Base-by-base conservation (phyloP, 2,888 invertebrate genomes). In the Spicauda simplicius region DNA sequence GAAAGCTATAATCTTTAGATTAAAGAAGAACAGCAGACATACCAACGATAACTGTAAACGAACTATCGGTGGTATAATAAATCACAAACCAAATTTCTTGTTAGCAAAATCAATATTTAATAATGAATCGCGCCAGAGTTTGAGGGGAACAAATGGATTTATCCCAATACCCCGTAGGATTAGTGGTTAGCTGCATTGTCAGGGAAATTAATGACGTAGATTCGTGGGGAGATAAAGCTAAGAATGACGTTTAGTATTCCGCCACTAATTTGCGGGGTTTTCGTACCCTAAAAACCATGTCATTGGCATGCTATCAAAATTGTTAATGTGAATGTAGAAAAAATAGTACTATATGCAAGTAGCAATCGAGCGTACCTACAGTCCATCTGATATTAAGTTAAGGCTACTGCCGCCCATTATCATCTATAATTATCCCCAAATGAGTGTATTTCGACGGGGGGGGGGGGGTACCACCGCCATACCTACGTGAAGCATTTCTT, bases 181-280 rank as follows among this genome's bases (percentile, higher is more conserved):
- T 87, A 86, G 76, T 74, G 77, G 77, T 71, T 72, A 69, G 70
- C 69, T 69, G 73, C 74, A 74, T 73, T 69, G 75, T 75, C 69
- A 73, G 68, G 66, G 55, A 66, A 66, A 66, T 66, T 60, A 66
- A 66, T 66, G 66, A 66, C 60, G 66, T 50, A 72, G 80, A 82
- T 81, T 70, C 76, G 79, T 81, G 81, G 83, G 83, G 85, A 84
- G 84, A 83, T 81, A 78, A 68, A 61, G 73, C 74, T 80, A 80
- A 80, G 76, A 80, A 80, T 73, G 73, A 74, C 78, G 72, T 80
- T 78, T 81, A 81, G 73, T 73, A 81, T 78, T 78, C 75, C 57
- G 67, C 78, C 79, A 78, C 79, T 80, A 77, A 80, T 80, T 79
- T 77, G 73, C 60, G 41, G 73, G 74, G 76, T 76, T 76, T 73